Evolutionary conservation across 2,888 invertebrate genomes (phyloP), one percentile per base, ranked within the genome.

Genomic region (Hydrotaea cyrtoneurina): DNA sequence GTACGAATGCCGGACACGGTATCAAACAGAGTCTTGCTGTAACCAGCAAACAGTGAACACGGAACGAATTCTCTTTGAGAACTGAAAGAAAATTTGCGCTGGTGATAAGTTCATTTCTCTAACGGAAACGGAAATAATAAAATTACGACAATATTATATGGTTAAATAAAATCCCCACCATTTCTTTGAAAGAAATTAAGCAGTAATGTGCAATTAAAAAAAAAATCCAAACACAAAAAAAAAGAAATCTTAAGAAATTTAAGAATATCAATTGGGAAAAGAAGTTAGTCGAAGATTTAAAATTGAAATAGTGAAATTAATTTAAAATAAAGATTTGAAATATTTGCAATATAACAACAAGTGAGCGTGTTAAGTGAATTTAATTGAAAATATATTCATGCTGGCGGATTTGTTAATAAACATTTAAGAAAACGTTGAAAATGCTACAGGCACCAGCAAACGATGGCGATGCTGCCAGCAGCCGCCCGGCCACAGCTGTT

Each of bases 401-500:
- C n/a, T 3, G 26, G 15, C 13, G 11, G 11, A 59, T 59, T 26
- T 55, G 19, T 55, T 55, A 66, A 66, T 66, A 43, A 66, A n/a
- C 15, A 62, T 26, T 62, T 69, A 69, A 26, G 15, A 66, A 50
- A 23, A 21, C 26, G 36, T 64, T 64, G n/a, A 39, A 59, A 59
- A 15, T 23, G 13, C 46, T 3, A 17, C 26, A 39, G 59, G 31
- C n/a, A 17, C 55, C n/a, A 62, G 31, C 11, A 26, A 0, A 13
- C 26, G n/a, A 15, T n/a, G 8, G 2, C 2, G n/a, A 50, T 2
- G 57, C 62, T 62, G 80, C 46, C 36, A 53, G 66, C 36, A 53
- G 66, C 15, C 39, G 53, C 53, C 55, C 69, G 59, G 73, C 79
- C 79, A 85, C 84, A 85, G 79, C 82, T 85, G 85, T 82, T 85